Evolutionary conservation across 2,113 vertebrate species (phyloP).

Genomic region (Trogon surrucura): DNA sequence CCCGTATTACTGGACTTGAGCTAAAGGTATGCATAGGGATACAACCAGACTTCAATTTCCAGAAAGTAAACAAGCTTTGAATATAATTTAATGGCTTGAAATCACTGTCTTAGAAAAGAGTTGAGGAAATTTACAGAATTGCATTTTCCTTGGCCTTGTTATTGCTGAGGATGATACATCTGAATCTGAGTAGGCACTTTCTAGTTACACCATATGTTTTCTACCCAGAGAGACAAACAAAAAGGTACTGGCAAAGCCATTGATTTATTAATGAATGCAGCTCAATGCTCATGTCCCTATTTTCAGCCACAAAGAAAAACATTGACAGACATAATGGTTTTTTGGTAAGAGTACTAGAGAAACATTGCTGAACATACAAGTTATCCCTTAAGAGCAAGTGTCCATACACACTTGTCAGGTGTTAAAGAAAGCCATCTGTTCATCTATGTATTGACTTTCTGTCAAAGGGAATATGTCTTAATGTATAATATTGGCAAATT

Average conservation of each 20-base stretch:
- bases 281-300: neutral
- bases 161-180: neutral
- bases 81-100: neutral
- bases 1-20: neutral
- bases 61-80: neutral
- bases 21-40: neutral
- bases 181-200: neutral
- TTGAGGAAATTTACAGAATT: neutral
- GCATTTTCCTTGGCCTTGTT: neutral
- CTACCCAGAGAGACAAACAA: neutral
- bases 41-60: neutral
- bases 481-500: neutral
- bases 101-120: neutral
- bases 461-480: neutral
- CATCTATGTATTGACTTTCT: neutral
- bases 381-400: neutral
- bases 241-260: neutral
- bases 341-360: neutral
- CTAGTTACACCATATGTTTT: neutral
- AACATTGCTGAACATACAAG: neutral
- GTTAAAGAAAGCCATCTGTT: neutral
- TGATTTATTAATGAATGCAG: slow-evolving; percentile 51
- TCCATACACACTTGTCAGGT: neutral
- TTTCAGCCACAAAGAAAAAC: slow-evolving; percentile 15
- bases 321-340: neutral